A percentile compares a stretch with the other conserved stretches of the same genome.
Conservation (phyloP, 2,113 vertebrate genomes). For the Hippocampus barbouri region DNA sequence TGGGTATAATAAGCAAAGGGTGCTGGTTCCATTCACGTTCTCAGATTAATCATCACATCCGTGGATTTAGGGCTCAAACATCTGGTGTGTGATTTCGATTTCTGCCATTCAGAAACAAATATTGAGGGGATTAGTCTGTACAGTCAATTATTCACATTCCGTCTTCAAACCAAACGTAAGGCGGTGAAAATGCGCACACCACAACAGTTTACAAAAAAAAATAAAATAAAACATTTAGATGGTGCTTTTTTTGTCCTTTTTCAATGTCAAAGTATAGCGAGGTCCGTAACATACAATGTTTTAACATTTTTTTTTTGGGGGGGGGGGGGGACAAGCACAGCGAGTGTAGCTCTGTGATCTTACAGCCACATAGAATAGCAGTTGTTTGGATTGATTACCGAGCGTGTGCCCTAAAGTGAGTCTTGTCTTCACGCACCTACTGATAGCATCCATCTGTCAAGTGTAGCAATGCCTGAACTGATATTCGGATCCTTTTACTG, state of each 20-base stretch:
- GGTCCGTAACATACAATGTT: not conserved
- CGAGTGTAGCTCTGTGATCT: slow-evolving; percentile 20
- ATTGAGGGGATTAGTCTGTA: not conserved
- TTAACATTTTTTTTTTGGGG: slow-evolving; percentile 7
- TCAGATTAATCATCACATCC: slow-evolving; percentile 24
- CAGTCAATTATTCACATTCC: not conserved
- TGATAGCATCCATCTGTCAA: no score
- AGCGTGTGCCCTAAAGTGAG: slow-evolving; percentile 27
- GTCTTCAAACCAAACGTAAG: not conserved
- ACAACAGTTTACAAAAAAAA: not conserved
- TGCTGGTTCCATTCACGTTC: slow-evolving; percentile 18
- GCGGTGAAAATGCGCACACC: not conserved
- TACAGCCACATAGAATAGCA: slow-evolving; percentile 12
- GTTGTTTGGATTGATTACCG: slow-evolving; percentile 37
- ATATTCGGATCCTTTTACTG: no score
- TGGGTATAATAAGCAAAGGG: slow-evolving; percentile 28
- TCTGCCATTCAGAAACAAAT: slow-evolving; percentile 16
- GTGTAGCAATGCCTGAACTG: no score
- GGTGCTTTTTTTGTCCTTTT: not conserved
- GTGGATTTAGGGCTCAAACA: slow-evolving; percentile 47
- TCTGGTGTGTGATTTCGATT: slow-evolving; percentile 43
- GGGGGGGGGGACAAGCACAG: not conserved
- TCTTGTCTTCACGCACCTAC: not conserved
- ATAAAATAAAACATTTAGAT: not conserved
- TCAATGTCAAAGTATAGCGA: not conserved